These are phyloP conservation scores for Helogale parvula DNA, from an alignment of 2,113 vertebrate genomes.

Conservation along the genomic window DNA sequence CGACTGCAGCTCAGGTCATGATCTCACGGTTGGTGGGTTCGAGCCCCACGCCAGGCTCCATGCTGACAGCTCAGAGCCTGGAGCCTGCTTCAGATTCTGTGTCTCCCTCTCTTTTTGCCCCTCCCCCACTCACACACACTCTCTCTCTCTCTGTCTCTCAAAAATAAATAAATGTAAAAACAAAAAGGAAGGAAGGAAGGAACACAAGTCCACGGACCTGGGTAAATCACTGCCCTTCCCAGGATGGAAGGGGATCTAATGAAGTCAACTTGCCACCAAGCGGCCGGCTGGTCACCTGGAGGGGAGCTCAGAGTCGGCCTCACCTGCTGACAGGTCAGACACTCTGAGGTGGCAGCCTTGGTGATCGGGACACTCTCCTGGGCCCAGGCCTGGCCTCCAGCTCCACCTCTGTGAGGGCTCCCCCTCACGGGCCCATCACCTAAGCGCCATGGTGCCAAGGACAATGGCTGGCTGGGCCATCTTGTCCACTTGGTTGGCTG, in stretches of 20 bases:
- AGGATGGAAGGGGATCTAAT: background rate
- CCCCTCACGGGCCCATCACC: background rate
- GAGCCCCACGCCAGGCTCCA: too few relatives aligned
- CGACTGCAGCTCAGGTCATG: too few relatives aligned
- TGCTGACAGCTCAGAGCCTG: too few relatives aligned
- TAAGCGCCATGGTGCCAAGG: background rate
- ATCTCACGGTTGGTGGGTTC: too few relatives aligned
- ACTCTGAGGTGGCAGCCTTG: background rate
- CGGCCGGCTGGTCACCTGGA: background rate
- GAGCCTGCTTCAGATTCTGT: too few relatives aligned
- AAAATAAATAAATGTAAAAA: too few relatives aligned
- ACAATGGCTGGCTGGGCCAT: background rate
- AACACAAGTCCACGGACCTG: background rate
- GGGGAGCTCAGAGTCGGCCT: background rate
- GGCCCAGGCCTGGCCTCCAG: background rate
- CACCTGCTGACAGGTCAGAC: too few relatives aligned
- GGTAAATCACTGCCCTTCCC: background rate
- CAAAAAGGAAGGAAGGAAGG: background rate
- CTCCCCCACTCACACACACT: too few relatives aligned
- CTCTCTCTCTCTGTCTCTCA: too few relatives aligned
- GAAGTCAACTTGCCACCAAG: background rate
- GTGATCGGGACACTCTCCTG: fast-evolving
- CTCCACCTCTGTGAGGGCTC: background rate
- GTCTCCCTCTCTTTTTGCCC: too few relatives aligned
- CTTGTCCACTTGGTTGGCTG: fast-evolving